A percentile compares a stretch with the other conserved stretches of the same genome.
Evolutionary conservation across 2,888 invertebrate genomes (phyloP).

Genomic region (Aproaerema taeniolella): DNA sequence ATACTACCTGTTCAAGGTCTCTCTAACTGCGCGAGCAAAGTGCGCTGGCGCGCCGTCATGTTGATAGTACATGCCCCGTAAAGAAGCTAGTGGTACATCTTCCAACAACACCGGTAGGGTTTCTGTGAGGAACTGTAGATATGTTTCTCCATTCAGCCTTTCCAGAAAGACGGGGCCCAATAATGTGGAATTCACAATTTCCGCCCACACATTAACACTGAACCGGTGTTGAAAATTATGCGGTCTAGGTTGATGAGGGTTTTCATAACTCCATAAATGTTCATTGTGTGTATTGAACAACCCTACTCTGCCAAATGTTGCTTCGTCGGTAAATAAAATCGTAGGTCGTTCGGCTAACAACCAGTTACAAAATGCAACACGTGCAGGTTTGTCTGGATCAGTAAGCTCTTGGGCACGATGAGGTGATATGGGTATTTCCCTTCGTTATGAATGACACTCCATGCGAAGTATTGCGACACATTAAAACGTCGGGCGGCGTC

Average conservation of each 20-base stretch:
- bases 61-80: conserved; percentile 12
- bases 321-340: conserved; percentile 6
- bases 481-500: conserved; percentile 3
- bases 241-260: conserved; percentile 11
- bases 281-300: conserved; percentile 9
- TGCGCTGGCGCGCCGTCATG: conserved; percentile 11
- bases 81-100: conserved; percentile 6
- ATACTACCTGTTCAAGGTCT: neutral
- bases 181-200: conserved; percentile 8
- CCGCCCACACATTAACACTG: conserved; percentile 17
- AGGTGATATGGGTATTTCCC: too few relatives aligned
- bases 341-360: conserved; percentile 7
- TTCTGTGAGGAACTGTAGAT: conserved; percentile 9
- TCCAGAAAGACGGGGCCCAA: conserved; percentile 10
- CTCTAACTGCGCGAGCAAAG: conserved; percentile 1
- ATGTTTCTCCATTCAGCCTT: conserved; percentile 4
- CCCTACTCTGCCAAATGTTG: conserved; percentile 9
- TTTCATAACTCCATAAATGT: conserved; percentile 12
- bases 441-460: too few relatives aligned
- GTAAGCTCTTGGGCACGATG: too few relatives aligned
- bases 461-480: too few relatives aligned
- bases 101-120: conserved; percentile 8
- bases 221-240: conserved; percentile 13
- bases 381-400: conserved; percentile 1
- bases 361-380: conserved; percentile 6